phyloP scores from a whole-genome alignment of 2,797 vertebrate genomes.

The Neosalanx taihuensis region DNA sequence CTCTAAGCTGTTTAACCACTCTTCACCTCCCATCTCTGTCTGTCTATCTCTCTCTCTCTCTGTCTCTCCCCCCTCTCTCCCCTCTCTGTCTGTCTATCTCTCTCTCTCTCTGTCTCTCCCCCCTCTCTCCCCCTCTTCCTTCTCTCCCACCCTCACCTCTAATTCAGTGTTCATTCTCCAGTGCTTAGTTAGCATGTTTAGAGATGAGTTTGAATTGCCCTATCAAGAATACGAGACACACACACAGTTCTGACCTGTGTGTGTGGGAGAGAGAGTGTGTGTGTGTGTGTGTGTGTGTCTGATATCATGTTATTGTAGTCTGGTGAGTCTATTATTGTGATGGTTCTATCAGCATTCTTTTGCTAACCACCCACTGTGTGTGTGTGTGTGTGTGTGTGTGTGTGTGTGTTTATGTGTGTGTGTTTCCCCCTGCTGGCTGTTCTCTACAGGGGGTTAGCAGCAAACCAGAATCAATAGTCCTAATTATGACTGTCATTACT shows the following conservation, averaged over 20 bases:
- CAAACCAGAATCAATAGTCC: neutral
- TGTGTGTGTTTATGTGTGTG: slow-evolving; percentile 7
- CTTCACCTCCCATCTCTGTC: neutral
- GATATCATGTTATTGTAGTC: too few relatives aligned
- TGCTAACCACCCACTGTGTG: neutral
- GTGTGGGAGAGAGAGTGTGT: too few relatives aligned
- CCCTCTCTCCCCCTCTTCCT: neutral
- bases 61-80: neutral
- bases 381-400: slow-evolving; percentile 4
- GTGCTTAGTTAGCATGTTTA: too few relatives aligned
- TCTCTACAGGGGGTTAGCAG: neutral
- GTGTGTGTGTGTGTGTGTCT: too few relatives aligned
- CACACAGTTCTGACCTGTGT: too few relatives aligned
- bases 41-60: neutral
- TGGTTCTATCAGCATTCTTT: too few relatives aligned
- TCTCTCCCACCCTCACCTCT: neutral
- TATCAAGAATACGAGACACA: too few relatives aligned
- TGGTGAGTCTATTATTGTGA: too few relatives aligned
- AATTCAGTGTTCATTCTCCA: neutral
- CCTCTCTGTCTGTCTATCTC: neutral
- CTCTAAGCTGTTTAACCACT: neutral
- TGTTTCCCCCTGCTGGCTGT: neutral
- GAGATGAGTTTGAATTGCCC: too few relatives aligned
- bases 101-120: neutral
- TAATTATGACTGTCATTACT: neutral